Conservation (phyloP, 30 jellyfish, hydroid and myxozoan species). For the Hydra vulgaris region DNA sequence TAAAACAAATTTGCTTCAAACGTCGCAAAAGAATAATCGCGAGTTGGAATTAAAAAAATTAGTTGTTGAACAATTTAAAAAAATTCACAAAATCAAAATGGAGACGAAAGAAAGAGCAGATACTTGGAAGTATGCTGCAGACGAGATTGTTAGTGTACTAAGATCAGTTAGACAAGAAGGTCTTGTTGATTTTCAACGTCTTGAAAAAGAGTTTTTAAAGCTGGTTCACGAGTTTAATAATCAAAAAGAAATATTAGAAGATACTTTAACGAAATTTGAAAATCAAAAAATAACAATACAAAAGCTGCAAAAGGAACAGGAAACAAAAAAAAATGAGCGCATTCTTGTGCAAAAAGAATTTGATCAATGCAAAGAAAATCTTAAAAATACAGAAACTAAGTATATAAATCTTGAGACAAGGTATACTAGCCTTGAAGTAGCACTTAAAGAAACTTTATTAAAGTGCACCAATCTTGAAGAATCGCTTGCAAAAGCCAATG, state of each 20-base stretch:
- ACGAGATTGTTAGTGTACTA: constrained; percentile 41
- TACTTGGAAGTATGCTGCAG: constrained; percentile 60
- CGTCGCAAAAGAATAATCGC: background rate
- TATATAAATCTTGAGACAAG: constrained; percentile 1
- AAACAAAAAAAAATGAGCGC: constrained; percentile 32
- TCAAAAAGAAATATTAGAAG: constrained; percentile 43
- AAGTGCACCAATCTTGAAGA: no score
- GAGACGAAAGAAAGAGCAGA: constrained; percentile 36
- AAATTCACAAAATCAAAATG: background rate
- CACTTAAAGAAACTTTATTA: background rate
- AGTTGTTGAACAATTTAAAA: constrained; percentile 46
- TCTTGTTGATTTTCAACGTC: constrained; percentile 37
- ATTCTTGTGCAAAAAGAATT: constrained; percentile 30
- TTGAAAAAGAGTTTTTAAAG: constrained; percentile 40
- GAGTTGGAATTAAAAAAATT: constrained; percentile 29
- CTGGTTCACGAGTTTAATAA: constrained; percentile 40
- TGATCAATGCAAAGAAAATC: constrained; percentile 16
- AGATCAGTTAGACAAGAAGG: constrained; percentile 58
- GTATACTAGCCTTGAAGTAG: background rate
- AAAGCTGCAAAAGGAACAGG: constrained; percentile 24
- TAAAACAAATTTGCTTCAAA: background rate
- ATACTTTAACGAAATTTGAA: background rate
- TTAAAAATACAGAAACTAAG: constrained; percentile 20
- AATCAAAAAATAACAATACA: constrained; percentile 1
- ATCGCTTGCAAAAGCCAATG: no score